A percentile compares a stretch with the other conserved stretches of the same genome.
These are phyloP conservation scores for Acipenser ruthenus DNA, from an alignment of 2,797 vertebrate species.

Conservation along the genomic window DNA sequence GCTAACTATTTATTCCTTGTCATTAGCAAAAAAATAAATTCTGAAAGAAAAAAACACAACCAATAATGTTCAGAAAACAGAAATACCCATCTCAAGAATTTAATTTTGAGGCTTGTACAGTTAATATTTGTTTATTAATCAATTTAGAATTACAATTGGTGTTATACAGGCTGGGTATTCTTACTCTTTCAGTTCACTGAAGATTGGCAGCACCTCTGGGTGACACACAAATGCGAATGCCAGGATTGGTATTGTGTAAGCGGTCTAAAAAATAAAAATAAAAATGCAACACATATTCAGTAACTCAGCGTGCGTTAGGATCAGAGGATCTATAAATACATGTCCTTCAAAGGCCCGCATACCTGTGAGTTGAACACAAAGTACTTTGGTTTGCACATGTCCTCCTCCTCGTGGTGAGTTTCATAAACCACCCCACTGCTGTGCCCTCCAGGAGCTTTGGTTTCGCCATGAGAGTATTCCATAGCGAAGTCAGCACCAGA, in stretches of 20 bases:
- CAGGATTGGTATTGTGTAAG: constrained; percentile 90
- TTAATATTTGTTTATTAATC: too few relatives aligned
- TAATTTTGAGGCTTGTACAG: too few relatives aligned
- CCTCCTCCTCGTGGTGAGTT: constrained; percentile 50
- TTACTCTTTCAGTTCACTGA: constrained; percentile 97
- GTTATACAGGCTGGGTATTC: constrained; percentile 21
- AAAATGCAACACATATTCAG: constrained; percentile 27
- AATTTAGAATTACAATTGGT: too few relatives aligned
- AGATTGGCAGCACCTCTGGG: constrained; percentile 94
- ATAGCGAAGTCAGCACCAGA: constrained; percentile 62
- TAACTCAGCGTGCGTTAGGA: constrained; percentile 10
- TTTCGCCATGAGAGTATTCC: constrained; percentile 62
- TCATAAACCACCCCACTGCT: constrained; percentile 55
- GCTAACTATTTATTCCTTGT: too few relatives aligned
- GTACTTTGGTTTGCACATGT: constrained; percentile 84
- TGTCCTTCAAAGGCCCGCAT: constrained; percentile 14
- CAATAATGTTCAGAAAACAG: too few relatives aligned
- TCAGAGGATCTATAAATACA: neutral
- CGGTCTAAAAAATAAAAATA: constrained; percentile 62
- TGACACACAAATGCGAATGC: constrained; percentile 97
- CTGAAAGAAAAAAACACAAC: too few relatives aligned
- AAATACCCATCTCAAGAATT: too few relatives aligned
- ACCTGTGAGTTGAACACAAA: constrained; percentile 95
- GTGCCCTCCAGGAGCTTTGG: constrained; percentile 33
- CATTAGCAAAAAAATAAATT: too few relatives aligned